Evolutionary conservation across 1,140 invertebrate genomes (phyloP).

Genomic region (Rhizoglyphus robini): DNA sequence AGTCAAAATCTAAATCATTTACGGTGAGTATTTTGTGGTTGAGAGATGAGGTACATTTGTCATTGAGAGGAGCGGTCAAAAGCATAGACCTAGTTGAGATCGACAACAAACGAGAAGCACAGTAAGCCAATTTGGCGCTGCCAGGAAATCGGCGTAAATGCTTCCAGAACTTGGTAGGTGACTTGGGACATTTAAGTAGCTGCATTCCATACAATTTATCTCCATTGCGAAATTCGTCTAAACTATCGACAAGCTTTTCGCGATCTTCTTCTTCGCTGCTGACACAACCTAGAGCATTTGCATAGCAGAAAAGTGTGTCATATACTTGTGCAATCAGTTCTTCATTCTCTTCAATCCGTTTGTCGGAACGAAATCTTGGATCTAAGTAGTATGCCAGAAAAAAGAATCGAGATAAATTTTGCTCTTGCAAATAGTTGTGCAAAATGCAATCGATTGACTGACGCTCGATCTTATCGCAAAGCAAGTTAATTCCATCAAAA

Average conservation of each 20-base stretch:
- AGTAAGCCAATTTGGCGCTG: conserved; percentile 2
- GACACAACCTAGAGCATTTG: conserved; percentile 2
- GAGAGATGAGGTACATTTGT: not conserved
- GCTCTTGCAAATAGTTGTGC: conserved; percentile 5
- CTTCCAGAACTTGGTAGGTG: conserved; percentile 8
- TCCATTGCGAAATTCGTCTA: conserved; percentile 9
- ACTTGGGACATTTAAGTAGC: conserved; percentile 8
- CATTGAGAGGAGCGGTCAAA: not conserved
- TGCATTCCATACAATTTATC: conserved; percentile 4
- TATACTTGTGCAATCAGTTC: conserved; percentile 7
- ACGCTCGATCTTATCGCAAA: conserved; percentile 8
- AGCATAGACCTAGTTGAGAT: conserved; percentile 7
- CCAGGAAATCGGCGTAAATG: conserved; percentile 12
- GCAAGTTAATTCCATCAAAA: not conserved
- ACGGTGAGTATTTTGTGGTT: not conserved
- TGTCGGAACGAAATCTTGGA: conserved; percentile 10
- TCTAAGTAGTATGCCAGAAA: conserved; percentile 16
- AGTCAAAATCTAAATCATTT: conserved; percentile 1
- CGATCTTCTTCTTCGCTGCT: conserved; percentile 12
- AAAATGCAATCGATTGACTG: conserved; percentile 10
- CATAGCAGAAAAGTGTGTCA: conserved; percentile 2
- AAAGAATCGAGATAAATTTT: conserved; percentile 10
- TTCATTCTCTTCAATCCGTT: conserved; percentile 15
- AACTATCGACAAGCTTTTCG: not conserved
- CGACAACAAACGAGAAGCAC: conserved; percentile 5